Evolutionary conservation across 1,140 invertebrate species (phyloP), one percentile per base, ranked within the genome.

Genomic region (Drosophila nikananu): DNA sequence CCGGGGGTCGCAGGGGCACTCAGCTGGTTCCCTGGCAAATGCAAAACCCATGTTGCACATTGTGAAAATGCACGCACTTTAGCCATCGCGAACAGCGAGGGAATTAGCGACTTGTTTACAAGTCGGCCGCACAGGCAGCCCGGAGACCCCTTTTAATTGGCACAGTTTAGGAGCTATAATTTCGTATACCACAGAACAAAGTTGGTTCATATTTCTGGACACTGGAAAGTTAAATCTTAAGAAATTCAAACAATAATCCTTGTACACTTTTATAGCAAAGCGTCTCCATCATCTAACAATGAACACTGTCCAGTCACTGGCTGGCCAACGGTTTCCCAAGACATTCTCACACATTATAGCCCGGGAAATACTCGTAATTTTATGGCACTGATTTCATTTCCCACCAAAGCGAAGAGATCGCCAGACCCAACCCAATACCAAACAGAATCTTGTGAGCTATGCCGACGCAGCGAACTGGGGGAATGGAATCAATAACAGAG

Each of bases 21-120:
- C 13, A 30, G 55, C 67, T 27, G 55, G 55, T 60, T 39, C 37
- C 39, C 67, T 42, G 76, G 73, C 83, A 86, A 86, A 86, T 86
- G 83, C 83, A 83, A 87, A 86, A 83, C 49, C 64, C 83, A 83
- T 86, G 83, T 86, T 83, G 68, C 75, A 77, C 84, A 80, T 70
- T 73, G 64, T 74, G 73, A 55, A 78, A 81, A 62, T 67, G 76
- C 80, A 86, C 83, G 83, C 83, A 86, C 80, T 82, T 83, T 77
- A 77, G 32, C 54, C 5, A 66, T 63, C 55, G 39, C 7, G 54
- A 46, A 30, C 44, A 44, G 67, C 32, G 32, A 37, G 19, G 67
- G 44, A 76, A 83, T 84, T 83, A 71, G 76, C 58, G 41, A 62
- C 81, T 70, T 68, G 80, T 83, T 82, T 76, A 84, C 81, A 83